These are phyloP conservation scores for Melanotaenia duboulayi DNA, from an alignment of 2,113 vertebrate genomes.

Conservation along the genomic window DNA sequence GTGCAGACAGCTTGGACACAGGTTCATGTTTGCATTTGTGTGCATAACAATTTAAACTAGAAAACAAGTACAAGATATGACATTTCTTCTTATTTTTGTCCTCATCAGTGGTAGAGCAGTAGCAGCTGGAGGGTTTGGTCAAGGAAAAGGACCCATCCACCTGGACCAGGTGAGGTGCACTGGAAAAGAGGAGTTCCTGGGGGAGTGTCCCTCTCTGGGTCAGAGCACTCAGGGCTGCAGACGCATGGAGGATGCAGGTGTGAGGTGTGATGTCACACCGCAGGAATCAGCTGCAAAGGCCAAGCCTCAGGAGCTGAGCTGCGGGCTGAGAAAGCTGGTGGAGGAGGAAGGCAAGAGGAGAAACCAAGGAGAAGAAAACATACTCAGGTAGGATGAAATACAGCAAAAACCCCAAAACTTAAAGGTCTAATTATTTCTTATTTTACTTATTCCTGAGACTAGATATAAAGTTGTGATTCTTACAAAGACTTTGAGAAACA, in stretches of 20 bases:
- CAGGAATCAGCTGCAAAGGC: slow-evolving; percentile 38
- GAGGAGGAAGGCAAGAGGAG: slow-evolving; percentile 82
- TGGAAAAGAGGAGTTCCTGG: slow-evolving; percentile 88
- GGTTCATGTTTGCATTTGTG: slow-evolving; percentile 52
- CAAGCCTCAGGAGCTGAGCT: slow-evolving; percentile 65
- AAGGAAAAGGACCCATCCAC: slow-evolving; percentile 87
- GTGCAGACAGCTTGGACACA: slow-evolving; percentile 85
- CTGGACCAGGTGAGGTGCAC: slow-evolving; percentile 88
- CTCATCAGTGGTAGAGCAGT: slow-evolving; percentile 83
- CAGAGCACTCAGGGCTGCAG: slow-evolving; percentile 83
- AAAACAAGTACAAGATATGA: background rate
- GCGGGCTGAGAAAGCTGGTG: slow-evolving; percentile 78
- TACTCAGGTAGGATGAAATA: slow-evolving; percentile 58
- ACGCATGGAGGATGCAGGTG: slow-evolving; percentile 86
- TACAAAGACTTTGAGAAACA: background rate
- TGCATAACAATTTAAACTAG: background rate
- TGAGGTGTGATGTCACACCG: slow-evolving; percentile 84
- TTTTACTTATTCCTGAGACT: no score
- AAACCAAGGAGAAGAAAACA: slow-evolving; percentile 82
- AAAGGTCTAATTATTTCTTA: no score
- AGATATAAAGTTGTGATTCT: no score
- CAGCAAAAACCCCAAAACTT: background rate
- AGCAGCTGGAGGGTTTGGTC: slow-evolving; percentile 85
- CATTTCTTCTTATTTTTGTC: background rate
- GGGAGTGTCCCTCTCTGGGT: slow-evolving; percentile 80